Evolutionary conservation across 1,140 invertebrate genomes (phyloP).

Genomic region (Microplitis demolitor): DNA sequence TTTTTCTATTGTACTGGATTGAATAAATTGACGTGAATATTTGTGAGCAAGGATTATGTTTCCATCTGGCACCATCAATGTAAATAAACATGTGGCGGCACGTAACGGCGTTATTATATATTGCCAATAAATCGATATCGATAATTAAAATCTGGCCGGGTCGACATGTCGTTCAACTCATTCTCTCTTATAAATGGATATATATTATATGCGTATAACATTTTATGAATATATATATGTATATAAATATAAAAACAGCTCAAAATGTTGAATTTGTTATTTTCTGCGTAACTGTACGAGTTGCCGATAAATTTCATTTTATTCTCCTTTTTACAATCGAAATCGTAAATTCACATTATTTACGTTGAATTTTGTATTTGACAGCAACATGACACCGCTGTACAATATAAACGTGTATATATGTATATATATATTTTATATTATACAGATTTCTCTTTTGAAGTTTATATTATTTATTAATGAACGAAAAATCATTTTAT

Average conservation of each 20-base stretch:
- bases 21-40: slow-evolving; percentile 13
- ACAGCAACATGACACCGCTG: neutral
- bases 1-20: neutral
- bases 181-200: slow-evolving; percentile 40
- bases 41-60: slow-evolving; percentile 46
- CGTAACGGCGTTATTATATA: slow-evolving; percentile 55
- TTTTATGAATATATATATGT: neutral
- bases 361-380: slow-evolving; percentile 34
- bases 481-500: too few relatives aligned
- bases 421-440: too few relatives aligned
- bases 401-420: neutral
- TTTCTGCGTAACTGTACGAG: slow-evolving; percentile 54
- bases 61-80: slow-evolving; percentile 57
- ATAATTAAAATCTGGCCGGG: slow-evolving; percentile 59
- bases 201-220: neutral
- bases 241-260: slow-evolving; percentile 24
- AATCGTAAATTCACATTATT: slow-evolving; percentile 60
- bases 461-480: too few relatives aligned
- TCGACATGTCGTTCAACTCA: slow-evolving; percentile 23
- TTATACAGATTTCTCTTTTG: too few relatives aligned
- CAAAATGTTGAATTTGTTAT: slow-evolving; percentile 63
- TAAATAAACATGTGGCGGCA: slow-evolving; percentile 53
- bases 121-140: slow-evolving; percentile 62
- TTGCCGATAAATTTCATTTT: slow-evolving; percentile 61
- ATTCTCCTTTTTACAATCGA: slow-evolving; percentile 49